Evolutionary conservation across 2,113 vertebrate genomes (phyloP).

Genomic region (Ramphastos sulfuratus): DNA sequence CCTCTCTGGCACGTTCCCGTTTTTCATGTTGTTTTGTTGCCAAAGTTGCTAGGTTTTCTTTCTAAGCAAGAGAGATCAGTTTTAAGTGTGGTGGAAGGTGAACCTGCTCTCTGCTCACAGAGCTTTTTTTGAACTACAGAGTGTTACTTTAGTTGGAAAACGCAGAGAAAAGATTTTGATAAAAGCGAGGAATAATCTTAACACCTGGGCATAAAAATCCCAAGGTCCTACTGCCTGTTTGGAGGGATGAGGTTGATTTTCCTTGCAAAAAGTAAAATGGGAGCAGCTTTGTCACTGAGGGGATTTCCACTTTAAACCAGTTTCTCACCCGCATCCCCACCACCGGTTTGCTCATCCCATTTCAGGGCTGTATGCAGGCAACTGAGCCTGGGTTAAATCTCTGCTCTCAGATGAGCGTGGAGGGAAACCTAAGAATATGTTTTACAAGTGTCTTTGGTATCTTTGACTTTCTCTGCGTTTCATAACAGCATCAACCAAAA

Average conservation of each 20-base stretch:
- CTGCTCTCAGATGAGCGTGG: not conserved
- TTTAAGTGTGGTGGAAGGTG: not conserved
- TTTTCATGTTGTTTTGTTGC: not conserved
- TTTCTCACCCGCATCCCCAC: rapidly evolving
- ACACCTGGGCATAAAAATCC: not conserved
- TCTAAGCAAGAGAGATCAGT: not conserved
- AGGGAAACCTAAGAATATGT: not conserved
- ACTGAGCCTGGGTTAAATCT: not conserved
- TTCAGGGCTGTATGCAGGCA: not conserved
- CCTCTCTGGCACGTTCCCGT: not conserved
- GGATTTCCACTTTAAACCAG: not conserved
- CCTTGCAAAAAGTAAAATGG: not conserved
- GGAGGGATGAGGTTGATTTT: not conserved
- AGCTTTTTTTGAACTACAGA: not conserved
- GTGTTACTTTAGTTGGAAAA: not conserved
- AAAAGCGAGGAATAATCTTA: not conserved
- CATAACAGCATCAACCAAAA: not conserved
- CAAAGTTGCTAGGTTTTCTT: not conserved
- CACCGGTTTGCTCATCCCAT: not conserved
- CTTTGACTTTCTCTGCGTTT: not conserved
- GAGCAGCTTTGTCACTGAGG: not conserved
- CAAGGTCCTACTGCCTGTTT: not conserved
- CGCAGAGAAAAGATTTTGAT: not conserved
- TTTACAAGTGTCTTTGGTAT: not conserved
- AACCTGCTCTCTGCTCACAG: not conserved